Conservation (phyloP, 2,113 vertebrate species). For the Urocolius indicus region DNA sequence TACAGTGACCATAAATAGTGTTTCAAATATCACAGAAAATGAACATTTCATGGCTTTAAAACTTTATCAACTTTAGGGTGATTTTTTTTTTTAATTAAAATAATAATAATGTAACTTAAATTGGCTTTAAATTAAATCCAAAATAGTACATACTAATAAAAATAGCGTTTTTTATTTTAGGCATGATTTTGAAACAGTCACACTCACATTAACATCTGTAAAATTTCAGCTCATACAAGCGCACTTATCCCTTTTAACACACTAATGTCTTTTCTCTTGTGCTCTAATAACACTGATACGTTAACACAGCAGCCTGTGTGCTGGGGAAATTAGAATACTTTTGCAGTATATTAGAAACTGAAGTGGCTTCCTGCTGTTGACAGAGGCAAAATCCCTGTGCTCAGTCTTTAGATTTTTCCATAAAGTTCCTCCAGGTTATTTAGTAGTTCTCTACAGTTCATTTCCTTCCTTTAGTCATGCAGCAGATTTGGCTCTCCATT, state of each 20-base stretch:
- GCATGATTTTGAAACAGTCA: background rate
- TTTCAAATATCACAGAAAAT: background rate
- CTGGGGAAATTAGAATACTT: conserved; percentile 14
- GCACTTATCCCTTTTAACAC: background rate
- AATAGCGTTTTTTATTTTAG: background rate
- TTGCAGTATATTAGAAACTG: background rate
- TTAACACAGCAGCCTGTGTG: background rate
- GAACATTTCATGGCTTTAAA: accelerated
- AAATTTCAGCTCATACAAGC: background rate
- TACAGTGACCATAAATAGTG: background rate
- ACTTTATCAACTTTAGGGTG: too few species aligned
- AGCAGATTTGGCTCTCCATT: background rate
- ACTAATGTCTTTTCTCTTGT: background rate
- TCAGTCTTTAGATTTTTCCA: conserved; percentile 1
- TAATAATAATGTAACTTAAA: too few species aligned
- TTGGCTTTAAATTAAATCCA: too few species aligned
- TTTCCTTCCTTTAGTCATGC: background rate
- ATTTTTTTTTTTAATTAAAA: too few species aligned
- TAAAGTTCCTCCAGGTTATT: conserved; percentile 30
- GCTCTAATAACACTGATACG: background rate
- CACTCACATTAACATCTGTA: background rate
- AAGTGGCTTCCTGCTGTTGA: conserved; percentile 7
- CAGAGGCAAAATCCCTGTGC: background rate
- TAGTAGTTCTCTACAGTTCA: background rate
- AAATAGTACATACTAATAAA: background rate